Evolutionary conservation across 2,113 vertebrate genomes (phyloP).

Genomic region (Pipra filicauda): DNA sequence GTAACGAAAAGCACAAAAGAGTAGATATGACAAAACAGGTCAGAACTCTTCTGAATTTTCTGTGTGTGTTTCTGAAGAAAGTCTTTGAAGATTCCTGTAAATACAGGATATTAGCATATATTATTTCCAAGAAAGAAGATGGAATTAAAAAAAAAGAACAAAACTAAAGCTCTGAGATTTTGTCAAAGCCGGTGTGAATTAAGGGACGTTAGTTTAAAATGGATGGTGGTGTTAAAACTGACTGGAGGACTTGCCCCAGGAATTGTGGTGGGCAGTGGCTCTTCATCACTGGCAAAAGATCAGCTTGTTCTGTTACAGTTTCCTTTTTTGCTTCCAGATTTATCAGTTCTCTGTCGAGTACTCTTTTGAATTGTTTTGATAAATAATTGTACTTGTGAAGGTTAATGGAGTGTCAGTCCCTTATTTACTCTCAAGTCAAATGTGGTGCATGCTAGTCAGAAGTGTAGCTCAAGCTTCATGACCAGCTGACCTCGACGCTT

Average conservation of each 20-base stretch:
- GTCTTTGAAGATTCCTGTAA: neutral
- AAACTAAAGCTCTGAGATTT: neutral
- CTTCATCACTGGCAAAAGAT: slow-evolving; percentile 3
- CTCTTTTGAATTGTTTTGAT: slow-evolving; percentile 64
- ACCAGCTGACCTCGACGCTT: slow-evolving; percentile 51
- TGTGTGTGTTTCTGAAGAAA: neutral
- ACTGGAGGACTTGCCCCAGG: neutral
- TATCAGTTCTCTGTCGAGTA: slow-evolving; percentile 2
- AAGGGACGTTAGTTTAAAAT: neutral
- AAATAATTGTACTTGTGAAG: slow-evolving; percentile 71
- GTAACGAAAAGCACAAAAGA: neutral
- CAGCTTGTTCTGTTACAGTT: neutral
- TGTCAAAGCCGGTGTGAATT: neutral
- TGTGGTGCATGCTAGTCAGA: slow-evolving; percentile 41
- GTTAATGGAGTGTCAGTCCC: slow-evolving; percentile 67
- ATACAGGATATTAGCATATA: neutral
- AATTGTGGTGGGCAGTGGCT: neutral
- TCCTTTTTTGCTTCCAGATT: neutral
- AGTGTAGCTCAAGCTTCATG: slow-evolving; percentile 48
- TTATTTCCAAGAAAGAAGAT: neutral
- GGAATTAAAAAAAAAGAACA: neutral
- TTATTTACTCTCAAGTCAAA: slow-evolving; percentile 63
- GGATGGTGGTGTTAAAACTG: neutral
- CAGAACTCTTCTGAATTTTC: neutral
- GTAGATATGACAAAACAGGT: neutral